phyloP scores from a whole-genome alignment of 2,113 vertebrate species.

The Dicerorhinus sumatrensis region DNA sequence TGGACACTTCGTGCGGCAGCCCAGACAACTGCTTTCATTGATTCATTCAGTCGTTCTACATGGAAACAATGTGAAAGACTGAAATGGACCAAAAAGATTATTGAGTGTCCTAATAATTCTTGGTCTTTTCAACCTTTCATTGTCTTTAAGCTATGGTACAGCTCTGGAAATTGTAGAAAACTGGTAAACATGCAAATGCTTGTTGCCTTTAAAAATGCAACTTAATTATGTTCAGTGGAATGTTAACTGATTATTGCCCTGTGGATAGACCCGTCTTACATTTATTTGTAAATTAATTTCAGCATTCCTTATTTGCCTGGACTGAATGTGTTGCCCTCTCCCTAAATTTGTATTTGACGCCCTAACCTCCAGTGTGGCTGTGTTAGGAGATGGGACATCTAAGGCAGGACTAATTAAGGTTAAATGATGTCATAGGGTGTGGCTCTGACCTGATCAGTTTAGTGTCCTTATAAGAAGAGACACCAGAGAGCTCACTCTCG shows the following conservation, averaged over 20 bases:
- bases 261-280: not conserved
- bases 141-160: slow-evolving; percentile 8
- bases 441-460: not conserved
- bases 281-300: not conserved
- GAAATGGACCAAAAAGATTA: not conserved
- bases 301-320: not conserved
- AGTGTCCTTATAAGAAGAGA: not conserved
- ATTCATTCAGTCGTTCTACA: not conserved
- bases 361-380: not conserved
- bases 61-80: not conserved
- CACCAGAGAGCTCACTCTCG: too few species aligned
- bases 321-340: not conserved
- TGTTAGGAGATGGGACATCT: not conserved
- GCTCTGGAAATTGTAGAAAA: not conserved
- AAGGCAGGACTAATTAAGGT: not conserved
- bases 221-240: not conserved
- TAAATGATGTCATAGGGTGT: not conserved
- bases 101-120: not conserved
- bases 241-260: not conserved
- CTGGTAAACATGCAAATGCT: not conserved
- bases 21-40: not conserved
- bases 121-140: not conserved
- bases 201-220: not conserved
- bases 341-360: not conserved
- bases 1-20: not conserved